Evolutionary conservation across 2,888 invertebrate species (phyloP).

Genomic region (Adelphocoris suturalis): DNA sequence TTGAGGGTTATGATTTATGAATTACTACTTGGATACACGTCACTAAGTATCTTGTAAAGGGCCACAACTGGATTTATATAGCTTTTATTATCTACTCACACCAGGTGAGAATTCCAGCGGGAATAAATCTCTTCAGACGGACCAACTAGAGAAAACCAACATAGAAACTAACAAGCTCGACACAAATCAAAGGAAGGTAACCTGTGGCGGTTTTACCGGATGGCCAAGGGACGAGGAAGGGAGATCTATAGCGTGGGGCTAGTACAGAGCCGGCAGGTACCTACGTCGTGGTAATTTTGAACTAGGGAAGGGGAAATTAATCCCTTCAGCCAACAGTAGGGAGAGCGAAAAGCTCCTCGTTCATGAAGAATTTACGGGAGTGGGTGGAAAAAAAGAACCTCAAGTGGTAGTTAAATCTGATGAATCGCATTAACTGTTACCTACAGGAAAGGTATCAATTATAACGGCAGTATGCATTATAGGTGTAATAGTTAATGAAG

Average conservation of each 20-base stretch:
- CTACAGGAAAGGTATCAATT: too few species aligned
- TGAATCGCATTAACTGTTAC: too few species aligned
- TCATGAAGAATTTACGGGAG: conserved; percentile 32
- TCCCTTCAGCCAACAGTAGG: conserved; percentile 22
- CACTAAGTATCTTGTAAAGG: background rate
- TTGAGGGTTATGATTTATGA: too few species aligned
- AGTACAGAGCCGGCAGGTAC: background rate
- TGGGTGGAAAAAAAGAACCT: background rate
- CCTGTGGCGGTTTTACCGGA: background rate
- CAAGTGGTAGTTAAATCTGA: too few species aligned
- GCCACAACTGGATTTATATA: background rate
- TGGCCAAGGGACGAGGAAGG: background rate
- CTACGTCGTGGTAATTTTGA: background rate
- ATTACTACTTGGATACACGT: too few species aligned
- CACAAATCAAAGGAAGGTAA: conserved; percentile 50
- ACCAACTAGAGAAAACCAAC: conserved; percentile 36
- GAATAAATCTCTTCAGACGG: conserved; percentile 19
- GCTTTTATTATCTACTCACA: background rate
- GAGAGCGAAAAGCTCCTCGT: background rate
- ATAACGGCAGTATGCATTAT: too few species aligned
- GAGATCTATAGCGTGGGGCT: background rate
- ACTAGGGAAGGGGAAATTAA: conserved; percentile 12
- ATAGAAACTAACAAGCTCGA: conserved; percentile 55
- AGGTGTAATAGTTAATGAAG: too few species aligned
- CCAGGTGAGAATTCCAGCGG: background rate